Percentiles rank a stretch among this genome's conserved stretches.
Conservation (phyloP, 2,797 vertebrate genomes). For the Myotis pilosus region DNA sequence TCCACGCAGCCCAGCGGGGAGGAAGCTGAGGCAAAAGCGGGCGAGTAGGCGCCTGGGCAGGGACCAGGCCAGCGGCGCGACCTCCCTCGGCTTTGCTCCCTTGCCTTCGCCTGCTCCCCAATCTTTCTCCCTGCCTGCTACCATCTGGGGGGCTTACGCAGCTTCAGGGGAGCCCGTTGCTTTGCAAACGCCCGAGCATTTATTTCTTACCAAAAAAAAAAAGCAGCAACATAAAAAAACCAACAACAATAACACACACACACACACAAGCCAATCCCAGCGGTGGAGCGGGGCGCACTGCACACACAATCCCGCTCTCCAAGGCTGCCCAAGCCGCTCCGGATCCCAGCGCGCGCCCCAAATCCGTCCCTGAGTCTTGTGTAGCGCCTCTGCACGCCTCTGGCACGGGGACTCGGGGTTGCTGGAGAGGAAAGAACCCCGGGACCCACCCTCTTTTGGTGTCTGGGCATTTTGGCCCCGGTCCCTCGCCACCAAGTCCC, state of each 20-base stretch:
- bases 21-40: conserved; percentile 87
- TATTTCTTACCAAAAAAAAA: conserved; percentile 71
- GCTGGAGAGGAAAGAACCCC: background rate
- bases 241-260: background rate
- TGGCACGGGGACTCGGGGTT: background rate
- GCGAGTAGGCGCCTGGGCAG: conserved; percentile 79
- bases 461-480: conserved; percentile 6
- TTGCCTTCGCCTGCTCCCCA: conserved; percentile 69
- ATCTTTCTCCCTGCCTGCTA: conserved; percentile 74
- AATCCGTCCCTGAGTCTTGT: background rate
- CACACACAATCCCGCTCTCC: background rate
- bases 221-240: conserved; percentile 15
- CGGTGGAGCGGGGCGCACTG: background rate
- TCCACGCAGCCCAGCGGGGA: conserved; percentile 87
- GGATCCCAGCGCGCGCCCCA: background rate
- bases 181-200: conserved; percentile 79
- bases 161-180: conserved; percentile 78
- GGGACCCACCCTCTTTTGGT: background rate
- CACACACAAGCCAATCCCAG: conserved; percentile 29
- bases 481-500: background rate
- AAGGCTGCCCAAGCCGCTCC: background rate
- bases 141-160: conserved; percentile 71
- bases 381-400: background rate
- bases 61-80: conserved; percentile 69
- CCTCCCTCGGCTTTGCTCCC: conserved; percentile 78